Evolutionary conservation across 1,140 invertebrate genomes (phyloP).

Genomic region (Drosophila ananassae): DNA sequence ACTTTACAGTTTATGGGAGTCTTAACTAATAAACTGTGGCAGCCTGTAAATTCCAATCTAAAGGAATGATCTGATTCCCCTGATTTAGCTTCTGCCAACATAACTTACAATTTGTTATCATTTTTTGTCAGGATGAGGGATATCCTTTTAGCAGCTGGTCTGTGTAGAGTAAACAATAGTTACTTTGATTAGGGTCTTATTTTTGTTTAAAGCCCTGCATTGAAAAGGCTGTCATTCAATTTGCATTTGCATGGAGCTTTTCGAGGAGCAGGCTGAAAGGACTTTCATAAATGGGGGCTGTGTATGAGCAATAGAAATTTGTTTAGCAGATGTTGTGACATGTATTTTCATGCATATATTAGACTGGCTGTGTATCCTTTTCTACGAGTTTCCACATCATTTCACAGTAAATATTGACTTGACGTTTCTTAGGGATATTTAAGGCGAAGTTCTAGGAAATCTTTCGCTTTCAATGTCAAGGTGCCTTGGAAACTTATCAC

Average conservation of each 20-base stretch:
- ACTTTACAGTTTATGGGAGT: background rate
- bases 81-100: background rate
- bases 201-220: constrained; percentile 37
- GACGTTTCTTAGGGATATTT: background rate
- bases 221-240: constrained; percentile 38
- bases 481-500: background rate
- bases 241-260: constrained; percentile 52
- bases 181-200: constrained; percentile 64
- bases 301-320: constrained; percentile 48
- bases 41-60: background rate
- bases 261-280: background rate
- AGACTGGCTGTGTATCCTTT: constrained; percentile 24
- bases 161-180: constrained; percentile 54
- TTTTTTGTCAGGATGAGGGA: background rate
- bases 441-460: background rate
- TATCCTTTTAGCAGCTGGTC: constrained; percentile 24
- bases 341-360: constrained; percentile 64
- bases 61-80: background rate
- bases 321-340: constrained; percentile 46
- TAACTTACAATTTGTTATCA: constrained; percentile 10
- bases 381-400: background rate
- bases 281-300: constrained; percentile 34
- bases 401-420: background rate
- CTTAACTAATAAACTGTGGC: background rate
- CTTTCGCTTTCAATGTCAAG: background rate